phyloP scores from a whole-genome alignment of 2,113 vertebrate genomes.

The Mionectes macconnelli region DNA sequence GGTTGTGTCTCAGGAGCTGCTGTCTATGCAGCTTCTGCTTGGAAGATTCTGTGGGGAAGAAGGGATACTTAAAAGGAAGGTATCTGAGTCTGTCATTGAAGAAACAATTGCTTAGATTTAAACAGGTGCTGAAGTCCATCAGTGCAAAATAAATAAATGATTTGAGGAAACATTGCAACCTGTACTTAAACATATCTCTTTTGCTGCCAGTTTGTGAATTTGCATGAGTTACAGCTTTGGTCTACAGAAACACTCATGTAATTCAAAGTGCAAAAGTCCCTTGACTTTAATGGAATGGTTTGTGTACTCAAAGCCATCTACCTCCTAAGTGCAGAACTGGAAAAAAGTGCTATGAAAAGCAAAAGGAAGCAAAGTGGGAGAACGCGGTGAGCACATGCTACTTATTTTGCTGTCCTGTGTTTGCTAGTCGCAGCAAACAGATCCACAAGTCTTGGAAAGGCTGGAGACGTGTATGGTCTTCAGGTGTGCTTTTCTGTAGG shows the following conservation, averaged over 20 bases:
- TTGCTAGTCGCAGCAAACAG: background rate
- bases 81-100: background rate
- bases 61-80: background rate
- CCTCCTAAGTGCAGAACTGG: background rate
- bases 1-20: background rate
- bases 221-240: background rate
- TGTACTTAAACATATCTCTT: background rate
- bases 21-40: background rate
- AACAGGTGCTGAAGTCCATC: constrained; percentile 24
- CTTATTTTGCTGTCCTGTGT: background rate
- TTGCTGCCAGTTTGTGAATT: background rate
- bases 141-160: constrained; percentile 6
- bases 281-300: background rate
- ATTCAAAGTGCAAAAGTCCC: background rate
- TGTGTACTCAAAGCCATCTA: background rate
- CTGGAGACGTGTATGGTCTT: background rate
- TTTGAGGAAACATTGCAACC: background rate
- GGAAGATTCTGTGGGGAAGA: background rate
- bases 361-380: background rate
- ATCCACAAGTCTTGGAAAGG: background rate
- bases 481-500: background rate
- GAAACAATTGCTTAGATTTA: constrained; percentile 3
- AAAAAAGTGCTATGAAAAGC: background rate
- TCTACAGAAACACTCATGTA: background rate
- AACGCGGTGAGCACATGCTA: background rate